Evolutionary conservation across 2,888 invertebrate species (phyloP).

Genomic region (Tetragonula carbonaria): DNA sequence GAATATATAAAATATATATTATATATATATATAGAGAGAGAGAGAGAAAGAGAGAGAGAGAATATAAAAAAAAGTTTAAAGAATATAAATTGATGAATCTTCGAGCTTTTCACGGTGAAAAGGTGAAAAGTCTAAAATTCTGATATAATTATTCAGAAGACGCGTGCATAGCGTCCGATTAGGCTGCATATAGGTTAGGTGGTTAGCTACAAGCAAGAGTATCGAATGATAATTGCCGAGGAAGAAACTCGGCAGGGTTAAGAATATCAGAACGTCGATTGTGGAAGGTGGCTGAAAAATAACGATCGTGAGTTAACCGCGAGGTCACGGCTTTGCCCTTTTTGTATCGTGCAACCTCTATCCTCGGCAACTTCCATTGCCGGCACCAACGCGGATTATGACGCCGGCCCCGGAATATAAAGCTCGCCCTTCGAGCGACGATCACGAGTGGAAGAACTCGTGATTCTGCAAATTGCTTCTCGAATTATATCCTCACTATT

Average conservation of each 20-base stretch:
- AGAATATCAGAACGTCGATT: slow-evolving; percentile 27
- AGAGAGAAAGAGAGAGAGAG: too few relatives aligned
- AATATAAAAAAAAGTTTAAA: too few relatives aligned
- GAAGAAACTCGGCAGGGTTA: slow-evolving; percentile 54
- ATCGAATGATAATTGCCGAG: slow-evolving; percentile 56
- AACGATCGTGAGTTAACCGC: slow-evolving; percentile 68
- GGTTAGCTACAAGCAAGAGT: slow-evolving; percentile 1
- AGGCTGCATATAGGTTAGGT: neutral
- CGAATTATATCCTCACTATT: slow-evolving; percentile 55
- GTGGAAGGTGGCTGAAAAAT: slow-evolving; percentile 56
- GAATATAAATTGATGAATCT: too few relatives aligned
- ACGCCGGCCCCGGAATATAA: slow-evolving; percentile 62
- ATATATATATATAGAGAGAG: too few relatives aligned
- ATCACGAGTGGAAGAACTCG: slow-evolving; percentile 55
- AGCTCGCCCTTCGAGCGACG: slow-evolving; percentile 48
- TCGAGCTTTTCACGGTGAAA: too few relatives aligned
- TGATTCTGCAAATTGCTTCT: slow-evolving; percentile 70
- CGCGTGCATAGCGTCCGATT: neutral
- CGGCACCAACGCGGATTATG: slow-evolving; percentile 55
- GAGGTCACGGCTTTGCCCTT: slow-evolving; percentile 59
- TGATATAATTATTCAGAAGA: neutral
- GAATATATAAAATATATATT: too few relatives aligned
- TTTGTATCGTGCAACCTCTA: slow-evolving; percentile 39
- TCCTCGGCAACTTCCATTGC: slow-evolving; percentile 37
- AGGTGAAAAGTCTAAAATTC: too few relatives aligned